Conservation (phyloP, 2,888 invertebrate genomes). For the Nematopogon swammerdamellus region DNA sequence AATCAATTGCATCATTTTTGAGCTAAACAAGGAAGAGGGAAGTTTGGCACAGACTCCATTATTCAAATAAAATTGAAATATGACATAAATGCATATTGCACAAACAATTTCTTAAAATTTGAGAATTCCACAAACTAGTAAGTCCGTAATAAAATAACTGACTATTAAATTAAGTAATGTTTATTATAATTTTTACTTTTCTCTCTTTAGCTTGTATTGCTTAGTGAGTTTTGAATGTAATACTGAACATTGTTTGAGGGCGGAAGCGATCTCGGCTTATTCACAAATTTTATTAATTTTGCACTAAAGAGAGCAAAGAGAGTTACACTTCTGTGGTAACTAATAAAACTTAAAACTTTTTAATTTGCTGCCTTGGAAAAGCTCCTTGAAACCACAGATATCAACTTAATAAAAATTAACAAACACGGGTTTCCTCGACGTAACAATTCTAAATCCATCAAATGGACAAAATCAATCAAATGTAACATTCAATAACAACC, state of each 20-base stretch:
- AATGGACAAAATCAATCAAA: constrained; percentile 52
- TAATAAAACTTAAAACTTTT: constrained; percentile 22
- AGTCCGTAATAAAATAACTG: too few relatives aligned
- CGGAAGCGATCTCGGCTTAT: too few relatives aligned
- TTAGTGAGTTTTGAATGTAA: background rate
- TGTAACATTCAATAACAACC: constrained; percentile 51
- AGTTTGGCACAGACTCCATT: constrained; percentile 56
- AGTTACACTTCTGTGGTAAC: constrained; percentile 40
- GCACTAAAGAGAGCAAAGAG: background rate
- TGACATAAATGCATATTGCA: constrained; percentile 54
- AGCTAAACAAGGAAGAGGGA: constrained; percentile 52
- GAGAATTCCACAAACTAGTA: background rate
- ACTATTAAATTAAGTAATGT: background rate
- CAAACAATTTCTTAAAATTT: constrained; percentile 30
- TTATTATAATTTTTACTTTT: background rate
- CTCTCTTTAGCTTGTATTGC: background rate
- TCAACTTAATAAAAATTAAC: constrained; percentile 50
- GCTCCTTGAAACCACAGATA: constrained; percentile 32
- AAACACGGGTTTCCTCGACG: constrained; percentile 42
- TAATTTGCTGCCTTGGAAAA: constrained; percentile 46
- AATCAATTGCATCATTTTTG: constrained; percentile 52
- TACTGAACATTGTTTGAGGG: background rate
- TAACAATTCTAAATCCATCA: constrained; percentile 53
- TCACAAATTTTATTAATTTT: background rate
- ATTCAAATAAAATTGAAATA: constrained; percentile 45